phyloP scores from a whole-genome alignment of 2,888 invertebrate genomes.

The Eilema depressum region DNA sequence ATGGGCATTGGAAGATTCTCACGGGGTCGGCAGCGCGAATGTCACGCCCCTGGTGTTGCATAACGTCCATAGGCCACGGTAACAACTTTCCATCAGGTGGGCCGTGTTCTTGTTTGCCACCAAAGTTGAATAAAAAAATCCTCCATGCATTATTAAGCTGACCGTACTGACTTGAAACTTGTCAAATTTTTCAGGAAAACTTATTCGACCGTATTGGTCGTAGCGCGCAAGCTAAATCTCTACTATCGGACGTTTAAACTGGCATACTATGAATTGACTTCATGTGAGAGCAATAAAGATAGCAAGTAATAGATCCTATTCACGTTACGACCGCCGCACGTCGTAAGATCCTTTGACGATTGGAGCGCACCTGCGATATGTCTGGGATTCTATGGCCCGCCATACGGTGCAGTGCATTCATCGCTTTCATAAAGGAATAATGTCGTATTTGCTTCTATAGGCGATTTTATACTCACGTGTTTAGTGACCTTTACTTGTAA shows the following conservation, averaged over 20 bases:
- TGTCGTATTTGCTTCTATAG: constrained; percentile 10
- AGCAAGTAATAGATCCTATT: constrained; percentile 50
- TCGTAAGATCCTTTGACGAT: constrained; percentile 51
- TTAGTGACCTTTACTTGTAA: constrained; percentile 1
- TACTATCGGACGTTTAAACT: constrained; percentile 40
- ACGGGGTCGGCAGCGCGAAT: too few species aligned
- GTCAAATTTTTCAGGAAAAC: not conserved
- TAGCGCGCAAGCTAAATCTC: constrained; percentile 21
- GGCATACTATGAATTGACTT: constrained; percentile 47
- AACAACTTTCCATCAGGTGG: too few species aligned
- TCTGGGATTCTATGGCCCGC: constrained; percentile 35
- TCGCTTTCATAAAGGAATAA: constrained; percentile 1
- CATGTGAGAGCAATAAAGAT: constrained; percentile 54
- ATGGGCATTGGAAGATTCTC: too few species aligned
- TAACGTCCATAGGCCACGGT: too few species aligned
- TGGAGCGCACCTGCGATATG: constrained; percentile 45
- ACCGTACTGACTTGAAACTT: not conserved
- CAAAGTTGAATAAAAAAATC: too few species aligned
- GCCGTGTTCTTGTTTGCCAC: too few species aligned
- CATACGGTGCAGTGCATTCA: constrained; percentile 31
- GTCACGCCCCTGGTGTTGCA: too few species aligned
- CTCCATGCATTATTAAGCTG: not conserved
- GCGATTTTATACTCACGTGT: not conserved
- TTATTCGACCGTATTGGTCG: constrained; percentile 26
- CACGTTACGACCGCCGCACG: constrained; percentile 42